Evolutionary conservation across 1,140 invertebrate species (phyloP).

Genomic region (Leguminivora glycinivorella): DNA sequence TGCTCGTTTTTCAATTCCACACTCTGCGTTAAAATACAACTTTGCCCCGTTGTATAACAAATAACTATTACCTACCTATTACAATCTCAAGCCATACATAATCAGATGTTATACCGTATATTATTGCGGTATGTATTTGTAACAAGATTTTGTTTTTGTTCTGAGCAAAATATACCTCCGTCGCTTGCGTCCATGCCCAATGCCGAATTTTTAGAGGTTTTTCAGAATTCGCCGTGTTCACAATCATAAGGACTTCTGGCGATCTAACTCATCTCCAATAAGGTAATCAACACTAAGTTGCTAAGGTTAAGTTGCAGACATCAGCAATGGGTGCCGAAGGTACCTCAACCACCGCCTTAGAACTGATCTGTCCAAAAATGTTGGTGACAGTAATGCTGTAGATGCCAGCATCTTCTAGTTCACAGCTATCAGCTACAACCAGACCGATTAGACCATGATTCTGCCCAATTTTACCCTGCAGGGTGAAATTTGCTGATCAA

Average conservation of each 20-base stretch:
- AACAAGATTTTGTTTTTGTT: too few relatives aligned
- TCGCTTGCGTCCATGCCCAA: neutral
- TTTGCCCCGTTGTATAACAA: too few relatives aligned
- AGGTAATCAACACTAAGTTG: neutral
- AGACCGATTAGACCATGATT: constrained; percentile 73
- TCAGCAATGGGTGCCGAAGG: neutral
- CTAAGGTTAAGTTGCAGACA: neutral
- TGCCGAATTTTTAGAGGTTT: neutral
- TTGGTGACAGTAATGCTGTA: constrained; percentile 89
- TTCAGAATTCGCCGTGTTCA: neutral
- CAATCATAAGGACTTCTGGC: neutral
- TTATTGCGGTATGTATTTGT: too few relatives aligned
- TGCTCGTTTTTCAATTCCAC: too few relatives aligned
- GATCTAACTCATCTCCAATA: neutral
- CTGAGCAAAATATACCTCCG: too few relatives aligned
- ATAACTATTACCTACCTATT: too few relatives aligned
- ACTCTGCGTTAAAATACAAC: too few relatives aligned
- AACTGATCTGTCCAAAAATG: constrained; percentile 84
- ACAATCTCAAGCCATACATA: too few relatives aligned
- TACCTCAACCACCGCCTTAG: constrained; percentile 83
- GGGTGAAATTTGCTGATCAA: neutral
- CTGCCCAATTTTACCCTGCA: constrained; percentile 5
- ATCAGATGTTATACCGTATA: too few relatives aligned
- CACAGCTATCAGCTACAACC: constrained; percentile 89
- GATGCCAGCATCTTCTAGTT: constrained; percentile 82